Percentiles rank a stretch among this genome's conserved stretches.
These are phyloP conservation scores for Engystomops pustulosus DNA, from an alignment of 2,113 vertebrate species.

Conservation along the genomic window DNA sequence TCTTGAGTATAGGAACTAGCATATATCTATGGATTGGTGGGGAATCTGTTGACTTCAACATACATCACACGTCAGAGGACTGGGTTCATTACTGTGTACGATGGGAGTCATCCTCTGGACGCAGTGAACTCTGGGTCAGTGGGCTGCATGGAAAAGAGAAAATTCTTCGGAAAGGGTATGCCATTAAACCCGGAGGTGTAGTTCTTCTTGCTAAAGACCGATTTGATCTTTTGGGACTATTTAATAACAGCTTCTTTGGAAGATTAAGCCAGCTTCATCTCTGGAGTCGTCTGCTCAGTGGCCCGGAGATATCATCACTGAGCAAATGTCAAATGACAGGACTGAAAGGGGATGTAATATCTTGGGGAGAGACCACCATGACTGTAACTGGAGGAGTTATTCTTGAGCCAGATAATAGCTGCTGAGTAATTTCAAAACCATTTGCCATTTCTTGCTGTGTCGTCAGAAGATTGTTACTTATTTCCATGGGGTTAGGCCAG, in stretches of 20 bases:
- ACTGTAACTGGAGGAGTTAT: slow-evolving; percentile 78
- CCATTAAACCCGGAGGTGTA: slow-evolving; percentile 65
- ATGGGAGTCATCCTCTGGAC: slow-evolving; percentile 76
- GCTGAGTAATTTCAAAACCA: slow-evolving; percentile 56
- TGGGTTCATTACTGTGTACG: slow-evolving; percentile 81
- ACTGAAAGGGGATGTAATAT: slow-evolving; percentile 73
- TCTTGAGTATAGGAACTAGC: slow-evolving; percentile 69
- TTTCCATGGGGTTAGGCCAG: no score
- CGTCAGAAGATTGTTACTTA: background rate
- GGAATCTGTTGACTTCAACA: slow-evolving; percentile 73
- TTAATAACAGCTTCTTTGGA: slow-evolving; percentile 73
- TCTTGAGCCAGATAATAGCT: slow-evolving; percentile 77
- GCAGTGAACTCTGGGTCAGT: slow-evolving; percentile 73
- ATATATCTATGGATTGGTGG: slow-evolving; percentile 78
- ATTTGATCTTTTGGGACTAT: slow-evolving; percentile 75
- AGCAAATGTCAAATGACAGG: slow-evolving; percentile 69
- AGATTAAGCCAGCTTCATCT: slow-evolving; percentile 76
- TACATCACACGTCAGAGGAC: slow-evolving; percentile 62
- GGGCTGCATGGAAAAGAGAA: slow-evolving; percentile 70
- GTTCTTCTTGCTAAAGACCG: slow-evolving; percentile 79
- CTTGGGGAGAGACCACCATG: slow-evolving; percentile 77
- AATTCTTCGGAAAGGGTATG: slow-evolving; percentile 70
- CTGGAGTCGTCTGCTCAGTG: slow-evolving; percentile 77
- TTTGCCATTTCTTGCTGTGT: background rate
- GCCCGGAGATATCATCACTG: slow-evolving; percentile 70